Evolutionary conservation across 1,140 invertebrate genomes (phyloP), one percentile per base, ranked within the genome.

Genomic region (Macrosteles quadrilineatus): DNA sequence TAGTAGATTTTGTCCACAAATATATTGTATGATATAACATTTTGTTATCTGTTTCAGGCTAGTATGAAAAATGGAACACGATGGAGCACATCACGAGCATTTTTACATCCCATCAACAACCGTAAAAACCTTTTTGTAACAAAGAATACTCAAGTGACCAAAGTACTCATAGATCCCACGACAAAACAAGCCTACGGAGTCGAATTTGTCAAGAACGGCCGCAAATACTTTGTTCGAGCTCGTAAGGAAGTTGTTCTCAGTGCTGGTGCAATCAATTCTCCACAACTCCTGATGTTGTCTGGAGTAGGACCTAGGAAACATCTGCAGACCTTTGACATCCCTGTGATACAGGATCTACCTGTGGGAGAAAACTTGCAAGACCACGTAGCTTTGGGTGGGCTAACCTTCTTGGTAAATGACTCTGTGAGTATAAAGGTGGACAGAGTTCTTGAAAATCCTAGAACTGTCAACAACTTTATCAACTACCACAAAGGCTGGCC

Each of bases 301-400:
- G 93, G 93, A 1, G 84, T 95, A 19, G 93, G 93, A 11, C 91
- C 91, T 0, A 84, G 78, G 25, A 80, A 87, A 45, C 90, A 95
- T 77, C 80, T 95, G 14, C 76, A 71, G 57, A 55, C 23, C 14
- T 11, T 87, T 43, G 83, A 83, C n/a, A 89, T 92, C 31, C 81
- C 84, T 0, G 83, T 89, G 0, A 70, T 90, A 1, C 84, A 85
- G 70, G 87, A 95, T 82, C 82, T 91, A 19, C 88, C 85, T n/a
- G 91, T 93, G 2, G 91, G 91, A 0, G 86, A 87, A 62, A 93
- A 93, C 77, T 78, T 93, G 2, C 91, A 91, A 84, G 92, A 94
- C 78, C 92, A 94, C 72, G 86, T 91, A 19, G 87, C 87, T 0
- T 83, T 87, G 2, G 90, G 89, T 0, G 87, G 88, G 0, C 67